Percentiles rank a stretch among this genome's conserved stretches.
phyloP scores from a whole-genome alignment of 2,113 vertebrate species.

The Euleptes europaea region DNA sequence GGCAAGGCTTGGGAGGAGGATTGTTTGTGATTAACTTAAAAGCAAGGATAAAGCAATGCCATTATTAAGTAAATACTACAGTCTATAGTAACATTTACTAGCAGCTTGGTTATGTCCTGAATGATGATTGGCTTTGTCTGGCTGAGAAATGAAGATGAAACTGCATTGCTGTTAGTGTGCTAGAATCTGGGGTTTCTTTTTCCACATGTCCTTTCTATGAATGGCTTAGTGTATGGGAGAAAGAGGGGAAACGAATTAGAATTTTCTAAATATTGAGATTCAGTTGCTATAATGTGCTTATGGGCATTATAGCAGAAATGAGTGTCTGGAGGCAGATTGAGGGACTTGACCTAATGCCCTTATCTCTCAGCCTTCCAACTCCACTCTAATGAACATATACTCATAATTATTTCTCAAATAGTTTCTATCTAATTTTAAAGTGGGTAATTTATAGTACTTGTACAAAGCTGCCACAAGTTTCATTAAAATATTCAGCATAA shows the following conservation, averaged over 20 bases:
- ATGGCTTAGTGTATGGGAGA: not conserved
- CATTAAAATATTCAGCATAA: constrained; percentile 78
- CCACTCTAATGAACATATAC: constrained; percentile 73
- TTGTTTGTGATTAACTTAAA: constrained; percentile 69
- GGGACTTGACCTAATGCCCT: constrained; percentile 73
- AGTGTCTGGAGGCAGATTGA: constrained; percentile 70
- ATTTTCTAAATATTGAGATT: constrained; percentile 73
- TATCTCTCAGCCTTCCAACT: constrained; percentile 62
- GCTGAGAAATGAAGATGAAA: not conserved
- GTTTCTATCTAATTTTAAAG: constrained; percentile 79
- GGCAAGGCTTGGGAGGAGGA: constrained; percentile 40
- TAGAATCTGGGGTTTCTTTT: constrained; percentile 24
- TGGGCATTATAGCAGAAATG: constrained; percentile 66
- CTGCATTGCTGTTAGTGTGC: not conserved
- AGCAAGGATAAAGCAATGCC: constrained; percentile 62
- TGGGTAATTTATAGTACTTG: constrained; percentile 76
- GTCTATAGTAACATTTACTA: constrained; percentile 56
- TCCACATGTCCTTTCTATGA: constrained; percentile 26
- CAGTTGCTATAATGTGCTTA: constrained; percentile 69
- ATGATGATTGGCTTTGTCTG: constrained; percentile 25
- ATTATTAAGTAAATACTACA: constrained; percentile 51
- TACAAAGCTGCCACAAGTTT: constrained; percentile 71
- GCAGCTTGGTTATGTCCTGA: constrained; percentile 39
- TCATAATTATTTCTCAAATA: constrained; percentile 79
- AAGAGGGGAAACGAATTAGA: constrained; percentile 65